phyloP scores from a whole-genome alignment of 2,113 vertebrate species.

The Amphiprion percula region DNA sequence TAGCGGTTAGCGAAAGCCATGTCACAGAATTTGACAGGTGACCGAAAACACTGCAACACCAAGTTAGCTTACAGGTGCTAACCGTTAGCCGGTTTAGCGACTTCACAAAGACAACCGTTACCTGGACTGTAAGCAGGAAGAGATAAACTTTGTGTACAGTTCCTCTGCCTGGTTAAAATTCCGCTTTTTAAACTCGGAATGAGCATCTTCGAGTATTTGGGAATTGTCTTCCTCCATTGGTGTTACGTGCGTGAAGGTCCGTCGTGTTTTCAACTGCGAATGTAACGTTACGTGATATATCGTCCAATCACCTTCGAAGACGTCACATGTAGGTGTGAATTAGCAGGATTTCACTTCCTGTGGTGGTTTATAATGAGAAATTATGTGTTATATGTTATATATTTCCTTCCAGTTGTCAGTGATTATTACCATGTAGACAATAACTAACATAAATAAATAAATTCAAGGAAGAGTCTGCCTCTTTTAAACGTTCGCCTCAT shows the following conservation, averaged over 20 bases:
- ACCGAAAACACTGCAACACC: constrained; percentile 15
- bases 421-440: too few species aligned
- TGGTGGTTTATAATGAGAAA: not conserved
- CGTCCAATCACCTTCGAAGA: constrained; percentile 20
- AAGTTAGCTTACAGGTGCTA: not conserved
- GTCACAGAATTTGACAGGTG: not conserved
- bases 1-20: not conserved
- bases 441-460: too few species aligned
- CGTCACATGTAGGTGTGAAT: not conserved
- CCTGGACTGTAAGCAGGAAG: constrained; percentile 74
- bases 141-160: constrained; percentile 81
- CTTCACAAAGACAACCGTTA: constrained; percentile 35
- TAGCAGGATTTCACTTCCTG: not conserved
- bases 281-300: not conserved
- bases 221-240: constrained; percentile 52
- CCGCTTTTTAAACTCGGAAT: constrained; percentile 72
- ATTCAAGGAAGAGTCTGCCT: too few species aligned
- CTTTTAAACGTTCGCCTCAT: too few species aligned
- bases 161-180: constrained; percentile 79
- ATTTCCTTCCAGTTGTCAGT: too few species aligned
- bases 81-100: not conserved
- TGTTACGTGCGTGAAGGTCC: not conserved
- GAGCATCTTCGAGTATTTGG: constrained; percentile 68
- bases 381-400: too few species aligned
- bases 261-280: constrained; percentile 23